phyloP scores from a whole-genome alignment of 2,888 invertebrate genomes.

The Limnephilus rhombicus region DNA sequence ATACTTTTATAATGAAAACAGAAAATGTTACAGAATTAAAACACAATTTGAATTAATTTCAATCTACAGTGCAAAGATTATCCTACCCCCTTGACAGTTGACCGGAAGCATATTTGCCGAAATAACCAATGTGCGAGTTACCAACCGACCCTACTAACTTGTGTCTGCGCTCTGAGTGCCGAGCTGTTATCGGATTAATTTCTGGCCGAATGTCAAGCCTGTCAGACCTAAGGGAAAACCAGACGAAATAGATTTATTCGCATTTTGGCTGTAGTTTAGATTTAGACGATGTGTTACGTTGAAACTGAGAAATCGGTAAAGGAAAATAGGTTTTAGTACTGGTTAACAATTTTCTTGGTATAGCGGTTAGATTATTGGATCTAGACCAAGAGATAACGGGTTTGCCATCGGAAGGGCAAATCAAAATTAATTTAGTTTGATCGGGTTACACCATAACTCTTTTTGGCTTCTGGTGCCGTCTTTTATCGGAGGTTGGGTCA shows the following conservation, averaged over 20 bases:
- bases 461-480: too few species aligned
- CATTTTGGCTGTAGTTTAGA: background rate
- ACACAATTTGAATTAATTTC: background rate
- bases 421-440: too few species aligned
- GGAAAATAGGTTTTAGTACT: too few species aligned
- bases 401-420: too few species aligned
- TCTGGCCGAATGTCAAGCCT: background rate
- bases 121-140: background rate
- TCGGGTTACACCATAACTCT: too few species aligned
- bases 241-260: background rate
- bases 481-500: too few species aligned
- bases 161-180: background rate
- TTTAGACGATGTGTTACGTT: background rate
- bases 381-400: too few species aligned
- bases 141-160: background rate
- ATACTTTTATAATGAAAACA: too few species aligned
- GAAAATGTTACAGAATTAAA: too few species aligned
- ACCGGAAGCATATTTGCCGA: background rate
- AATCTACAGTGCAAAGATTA: background rate
- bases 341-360: too few species aligned
- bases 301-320: background rate
- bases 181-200: slow-evolving; percentile 10
- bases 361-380: too few species aligned
- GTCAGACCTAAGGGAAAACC: background rate
- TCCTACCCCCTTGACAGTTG: background rate